Evolutionary conservation across 1,140 invertebrate species (phyloP).

Genomic region (Galendromus occidentalis): DNA sequence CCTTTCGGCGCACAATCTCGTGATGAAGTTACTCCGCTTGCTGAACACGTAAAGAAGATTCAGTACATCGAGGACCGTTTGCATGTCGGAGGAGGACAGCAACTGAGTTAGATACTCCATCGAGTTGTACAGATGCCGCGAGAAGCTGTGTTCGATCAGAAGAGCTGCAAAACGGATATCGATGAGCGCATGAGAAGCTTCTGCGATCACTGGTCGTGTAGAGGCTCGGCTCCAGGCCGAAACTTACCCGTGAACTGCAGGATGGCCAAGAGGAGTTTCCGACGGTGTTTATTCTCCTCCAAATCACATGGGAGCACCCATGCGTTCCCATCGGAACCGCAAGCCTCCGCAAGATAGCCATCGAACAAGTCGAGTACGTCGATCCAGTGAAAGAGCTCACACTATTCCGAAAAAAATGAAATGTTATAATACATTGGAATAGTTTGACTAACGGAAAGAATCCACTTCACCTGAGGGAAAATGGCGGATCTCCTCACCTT

Average conservation of each 20-base stretch:
- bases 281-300: slow-evolving; percentile 33
- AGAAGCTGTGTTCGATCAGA: slow-evolving; percentile 74
- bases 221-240: background rate
- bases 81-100: slow-evolving; percentile 61
- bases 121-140: slow-evolving; percentile 69
- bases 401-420: slow-evolving; percentile 28
- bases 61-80: slow-evolving; percentile 61
- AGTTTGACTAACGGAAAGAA: slow-evolving; percentile 10
- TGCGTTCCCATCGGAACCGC: slow-evolving; percentile 38
- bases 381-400: slow-evolving; percentile 74
- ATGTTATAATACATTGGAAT: slow-evolving; percentile 7
- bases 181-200: slow-evolving; percentile 42
- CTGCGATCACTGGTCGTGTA: slow-evolving; percentile 12
- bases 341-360: slow-evolving; percentile 38
- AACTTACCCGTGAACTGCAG: background rate
- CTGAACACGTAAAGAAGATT: slow-evolving; percentile 79
- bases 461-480: background rate
- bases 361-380: slow-evolving; percentile 68
- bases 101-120: slow-evolving; percentile 70
- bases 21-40: slow-evolving; percentile 73
- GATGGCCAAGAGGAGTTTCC: background rate
- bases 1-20: slow-evolving; percentile 50
- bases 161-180: slow-evolving; percentile 64
- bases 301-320: slow-evolving; percentile 60
- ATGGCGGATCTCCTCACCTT: slow-evolving; percentile 35